A percentile compares a stretch with the other conserved stretches of the same genome.
Evolutionary conservation across 2,113 vertebrate species (phyloP).

Genomic region (Hemiprocne comata): DNA sequence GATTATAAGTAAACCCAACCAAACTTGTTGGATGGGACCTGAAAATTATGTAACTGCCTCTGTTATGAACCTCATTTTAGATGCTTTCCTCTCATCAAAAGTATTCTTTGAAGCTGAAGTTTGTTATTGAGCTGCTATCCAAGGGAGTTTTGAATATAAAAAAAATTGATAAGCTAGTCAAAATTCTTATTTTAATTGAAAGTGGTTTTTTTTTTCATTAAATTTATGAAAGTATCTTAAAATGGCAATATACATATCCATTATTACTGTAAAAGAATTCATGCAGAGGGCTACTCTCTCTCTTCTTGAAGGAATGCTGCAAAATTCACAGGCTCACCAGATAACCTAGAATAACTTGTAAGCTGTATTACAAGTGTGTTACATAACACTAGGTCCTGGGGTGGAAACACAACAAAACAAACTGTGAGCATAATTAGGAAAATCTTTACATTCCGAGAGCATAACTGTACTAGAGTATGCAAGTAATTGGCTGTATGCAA

Average conservation of each 20-base stretch:
- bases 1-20: not conserved
- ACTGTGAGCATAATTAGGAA: not conserved
- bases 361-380: not conserved
- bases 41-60: not conserved
- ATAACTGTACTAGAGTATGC: not conserved
- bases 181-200: not conserved
- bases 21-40: not conserved
- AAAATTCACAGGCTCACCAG: not conserved
- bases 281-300: not conserved
- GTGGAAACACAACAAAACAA: not conserved
- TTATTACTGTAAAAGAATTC: not conserved
- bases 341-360: not conserved
- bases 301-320: not conserved
- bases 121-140: not conserved
- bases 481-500: not conserved
- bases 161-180: not conserved
- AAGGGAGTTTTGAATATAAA: not conserved
- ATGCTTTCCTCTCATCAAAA: not conserved
- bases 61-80: not conserved
- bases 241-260: not conserved
- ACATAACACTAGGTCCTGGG: not conserved
- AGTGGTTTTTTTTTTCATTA: not conserved
- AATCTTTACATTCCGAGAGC: not conserved
- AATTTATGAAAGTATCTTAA: not conserved
- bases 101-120: not conserved